A percentile compares a stretch with the other conserved stretches of the same genome.
These are phyloP conservation scores for Paracanthobrama guichenoti DNA, from an alignment of 2,113 vertebrate genomes.

Conservation along the genomic window DNA sequence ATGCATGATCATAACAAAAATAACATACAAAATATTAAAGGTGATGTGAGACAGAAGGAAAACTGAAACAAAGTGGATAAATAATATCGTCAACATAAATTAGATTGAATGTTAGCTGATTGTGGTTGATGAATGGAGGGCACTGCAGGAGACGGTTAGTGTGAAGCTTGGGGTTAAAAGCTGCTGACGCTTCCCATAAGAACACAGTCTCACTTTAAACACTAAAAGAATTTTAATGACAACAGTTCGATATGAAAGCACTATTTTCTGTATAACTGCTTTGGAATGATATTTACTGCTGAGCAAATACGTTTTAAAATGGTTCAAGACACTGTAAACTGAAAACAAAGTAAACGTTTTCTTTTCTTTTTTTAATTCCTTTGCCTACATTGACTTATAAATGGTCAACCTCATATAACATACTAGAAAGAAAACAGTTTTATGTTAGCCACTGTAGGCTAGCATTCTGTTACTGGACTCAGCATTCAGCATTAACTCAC, in stretches of 20 bases:
- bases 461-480: not conserved
- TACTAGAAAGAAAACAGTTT: not conserved
- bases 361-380: too few relatives aligned
- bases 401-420: not conserved
- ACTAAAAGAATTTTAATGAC: not conserved
- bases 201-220: not conserved
- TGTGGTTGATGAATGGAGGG: conserved; percentile 44
- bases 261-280: not conserved
- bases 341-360: not conserved
- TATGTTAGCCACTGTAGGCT: conserved; percentile 28
- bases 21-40: conserved; percentile 71
- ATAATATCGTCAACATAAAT: conserved; percentile 64
- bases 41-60: conserved; percentile 75
- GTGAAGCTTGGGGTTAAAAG: conserved; percentile 1
- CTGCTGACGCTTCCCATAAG: conserved; percentile 6
- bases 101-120: conserved; percentile 50
- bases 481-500: not conserved
- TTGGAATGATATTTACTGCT: not conserved
- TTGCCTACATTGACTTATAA: not conserved
- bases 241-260: not conserved
- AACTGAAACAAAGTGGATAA: conserved; percentile 67
- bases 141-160: conserved; percentile 28
- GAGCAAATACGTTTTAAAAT: not conserved
- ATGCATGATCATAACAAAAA: conserved; percentile 84
- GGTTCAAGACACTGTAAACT: not conserved